These are phyloP conservation scores for Tachina grossa DNA, from an alignment of 2,888 invertebrate species.

Conservation along the genomic window DNA sequence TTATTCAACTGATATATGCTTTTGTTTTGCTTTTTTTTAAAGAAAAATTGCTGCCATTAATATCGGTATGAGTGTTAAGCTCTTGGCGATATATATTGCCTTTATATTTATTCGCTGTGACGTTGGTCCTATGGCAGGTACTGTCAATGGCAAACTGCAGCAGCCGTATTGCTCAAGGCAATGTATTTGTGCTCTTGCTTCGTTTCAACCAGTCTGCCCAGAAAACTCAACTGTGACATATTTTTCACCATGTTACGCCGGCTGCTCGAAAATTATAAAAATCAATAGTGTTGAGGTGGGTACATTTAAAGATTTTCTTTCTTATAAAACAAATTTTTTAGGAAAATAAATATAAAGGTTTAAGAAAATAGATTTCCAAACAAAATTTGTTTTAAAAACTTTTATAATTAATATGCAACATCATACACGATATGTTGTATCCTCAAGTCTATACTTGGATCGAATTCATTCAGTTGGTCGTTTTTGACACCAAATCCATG, in stretches of 20 bases:
- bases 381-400: no score
- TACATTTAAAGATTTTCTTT: not conserved
- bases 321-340: no score
- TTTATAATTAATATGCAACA: no score
- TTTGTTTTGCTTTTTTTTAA: conserved; percentile 16
- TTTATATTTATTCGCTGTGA: conserved; percentile 83
- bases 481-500: no score
- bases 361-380: no score
- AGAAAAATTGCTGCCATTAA: conserved; percentile 84
- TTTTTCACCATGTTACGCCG: conserved; percentile 90
- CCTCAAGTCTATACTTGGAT: no score
- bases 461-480: no score
- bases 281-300: conserved; percentile 82
- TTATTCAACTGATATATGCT: not conserved
- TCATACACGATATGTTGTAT: no score
- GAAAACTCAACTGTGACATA: conserved; percentile 84
- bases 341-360: no score
- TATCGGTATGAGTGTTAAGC: conserved; percentile 82
- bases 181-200: conserved; percentile 83
- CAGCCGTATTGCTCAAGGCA: conserved; percentile 84
- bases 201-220: conserved; percentile 87
- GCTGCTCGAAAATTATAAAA: conserved; percentile 84
- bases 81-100: conserved; percentile 83
- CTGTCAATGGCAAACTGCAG: conserved; percentile 82
- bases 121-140: conserved; percentile 83